phyloP scores from a whole-genome alignment of 1,140 invertebrate species.

The Diplogasteroides magnus region DNA sequence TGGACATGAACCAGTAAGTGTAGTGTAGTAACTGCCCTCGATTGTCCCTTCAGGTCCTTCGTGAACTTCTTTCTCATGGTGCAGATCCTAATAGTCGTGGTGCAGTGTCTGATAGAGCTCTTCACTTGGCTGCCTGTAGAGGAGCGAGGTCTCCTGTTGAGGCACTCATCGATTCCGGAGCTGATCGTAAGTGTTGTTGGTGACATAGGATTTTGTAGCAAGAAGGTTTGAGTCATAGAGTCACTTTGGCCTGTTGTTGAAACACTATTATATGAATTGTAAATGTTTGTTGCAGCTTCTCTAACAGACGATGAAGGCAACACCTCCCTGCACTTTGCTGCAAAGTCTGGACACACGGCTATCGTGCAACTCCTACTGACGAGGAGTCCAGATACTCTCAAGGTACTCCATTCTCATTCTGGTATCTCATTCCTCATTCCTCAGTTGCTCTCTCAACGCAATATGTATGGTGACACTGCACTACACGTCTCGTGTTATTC shows the following conservation, averaged over 20 bases:
- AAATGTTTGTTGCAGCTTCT: too few relatives aligned
- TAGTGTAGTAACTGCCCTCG: background rate
- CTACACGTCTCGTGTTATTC: constrained; percentile 60
- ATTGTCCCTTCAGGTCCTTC: constrained; percentile 54
- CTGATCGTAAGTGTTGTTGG: constrained; percentile 53
- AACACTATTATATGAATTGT: too few relatives aligned
- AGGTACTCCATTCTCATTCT: background rate
- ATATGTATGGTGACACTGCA: constrained; percentile 60
- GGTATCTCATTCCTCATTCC: background rate
- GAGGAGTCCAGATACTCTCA: constrained; percentile 43
- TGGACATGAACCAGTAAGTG: constrained; percentile 58
- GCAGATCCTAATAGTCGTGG: constrained; percentile 59
- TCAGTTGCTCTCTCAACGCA: constrained; percentile 42
- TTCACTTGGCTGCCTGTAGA: constrained; percentile 59
- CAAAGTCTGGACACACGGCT: constrained; percentile 57
- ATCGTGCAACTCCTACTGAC: constrained; percentile 57
- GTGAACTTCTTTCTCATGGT: constrained; percentile 55
- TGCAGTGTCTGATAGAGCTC: constrained; percentile 58
- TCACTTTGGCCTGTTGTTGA: too few relatives aligned
- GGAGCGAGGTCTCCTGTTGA: constrained; percentile 57
- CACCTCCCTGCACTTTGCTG: constrained; percentile 59
- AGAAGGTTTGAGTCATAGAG: background rate
- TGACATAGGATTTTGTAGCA: constrained; percentile 1
- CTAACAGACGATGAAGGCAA: constrained; percentile 59
- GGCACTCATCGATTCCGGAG: constrained; percentile 57